These are phyloP conservation scores for Chrosomus eos DNA, from an alignment of 2,797 vertebrate species.

Conservation along the genomic window DNA sequence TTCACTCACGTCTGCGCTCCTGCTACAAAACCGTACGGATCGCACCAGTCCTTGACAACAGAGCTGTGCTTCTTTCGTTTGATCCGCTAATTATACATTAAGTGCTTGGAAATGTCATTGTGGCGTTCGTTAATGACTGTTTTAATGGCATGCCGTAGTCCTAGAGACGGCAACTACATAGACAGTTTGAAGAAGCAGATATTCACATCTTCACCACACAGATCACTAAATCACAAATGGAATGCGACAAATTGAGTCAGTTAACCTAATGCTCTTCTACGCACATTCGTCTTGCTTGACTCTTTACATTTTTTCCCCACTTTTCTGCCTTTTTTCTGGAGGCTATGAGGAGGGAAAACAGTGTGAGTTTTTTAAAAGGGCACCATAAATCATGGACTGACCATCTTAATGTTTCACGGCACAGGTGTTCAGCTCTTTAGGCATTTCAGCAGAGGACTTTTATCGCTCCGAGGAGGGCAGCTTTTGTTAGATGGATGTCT, in stretches of 20 bases:
- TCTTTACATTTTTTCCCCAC: constrained; percentile 4
- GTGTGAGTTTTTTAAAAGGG: constrained; percentile 53
- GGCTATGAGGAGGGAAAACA: constrained; percentile 49
- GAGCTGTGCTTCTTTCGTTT: constrained; percentile 39
- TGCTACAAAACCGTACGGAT: constrained; percentile 12
- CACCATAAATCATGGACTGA: constrained; percentile 67
- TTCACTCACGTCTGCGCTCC: constrained; percentile 1
- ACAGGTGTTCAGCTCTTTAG: constrained; percentile 67
- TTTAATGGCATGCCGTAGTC: constrained; percentile 34
- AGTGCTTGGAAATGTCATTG: constrained; percentile 27
- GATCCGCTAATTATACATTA: constrained; percentile 42
- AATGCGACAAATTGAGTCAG: constrained; percentile 61
- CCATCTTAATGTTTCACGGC: constrained; percentile 50
- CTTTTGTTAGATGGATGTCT: background rate
- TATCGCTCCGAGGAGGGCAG: constrained; percentile 52
- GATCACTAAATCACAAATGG: constrained; percentile 55
- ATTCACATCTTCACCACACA: background rate
- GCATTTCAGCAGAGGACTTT: constrained; percentile 56
- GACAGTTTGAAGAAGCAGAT: background rate
- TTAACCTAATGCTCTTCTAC: constrained; percentile 71
- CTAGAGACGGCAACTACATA: background rate
- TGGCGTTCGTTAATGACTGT: constrained; percentile 25
- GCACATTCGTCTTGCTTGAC: constrained; percentile 47
- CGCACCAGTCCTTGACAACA: constrained; percentile 46
- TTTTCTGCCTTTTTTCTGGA: constrained; percentile 33